A percentile compares a stretch with the other conserved stretches of the same genome.
phyloP scores from a whole-genome alignment of 2,888 invertebrate species.

The Orthosia gothica region DNA sequence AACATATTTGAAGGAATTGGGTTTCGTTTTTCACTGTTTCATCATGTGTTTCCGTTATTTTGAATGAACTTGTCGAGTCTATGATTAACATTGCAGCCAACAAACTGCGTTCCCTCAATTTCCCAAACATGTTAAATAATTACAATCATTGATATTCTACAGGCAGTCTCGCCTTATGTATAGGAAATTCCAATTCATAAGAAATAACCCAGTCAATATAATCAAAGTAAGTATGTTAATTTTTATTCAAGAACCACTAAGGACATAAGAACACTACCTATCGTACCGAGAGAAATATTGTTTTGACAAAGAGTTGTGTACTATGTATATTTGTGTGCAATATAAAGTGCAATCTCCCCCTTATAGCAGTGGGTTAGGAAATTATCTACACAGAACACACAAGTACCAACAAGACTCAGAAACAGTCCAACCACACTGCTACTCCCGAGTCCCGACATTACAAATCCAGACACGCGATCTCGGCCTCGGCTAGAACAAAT shows the following conservation, averaged over 20 bases:
- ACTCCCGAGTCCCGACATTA: conserved; percentile 50
- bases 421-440: conserved; percentile 35
- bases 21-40: background rate
- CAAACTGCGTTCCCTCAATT: background rate
- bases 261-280: too few species aligned
- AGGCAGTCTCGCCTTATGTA: too few species aligned
- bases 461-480: conserved; percentile 63
- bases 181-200: background rate
- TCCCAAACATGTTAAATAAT: background rate
- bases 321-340: too few species aligned
- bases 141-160: background rate
- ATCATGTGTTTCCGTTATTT: background rate
- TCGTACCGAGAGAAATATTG: too few species aligned
- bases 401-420: conserved; percentile 16
- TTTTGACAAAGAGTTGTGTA: too few species aligned
- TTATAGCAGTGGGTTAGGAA: background rate
- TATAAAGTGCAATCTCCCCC: background rate
- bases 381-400: conserved; percentile 12
- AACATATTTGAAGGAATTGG: background rate
- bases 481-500: conserved; percentile 64
- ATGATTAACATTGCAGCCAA: background rate
- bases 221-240: too few species aligned
- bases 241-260: too few species aligned
- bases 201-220: background rate
- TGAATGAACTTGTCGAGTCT: too few species aligned